These are phyloP conservation scores for Melanerpes formicivorus DNA, from an alignment of 2,113 vertebrate species.

Conservation along the genomic window DNA sequence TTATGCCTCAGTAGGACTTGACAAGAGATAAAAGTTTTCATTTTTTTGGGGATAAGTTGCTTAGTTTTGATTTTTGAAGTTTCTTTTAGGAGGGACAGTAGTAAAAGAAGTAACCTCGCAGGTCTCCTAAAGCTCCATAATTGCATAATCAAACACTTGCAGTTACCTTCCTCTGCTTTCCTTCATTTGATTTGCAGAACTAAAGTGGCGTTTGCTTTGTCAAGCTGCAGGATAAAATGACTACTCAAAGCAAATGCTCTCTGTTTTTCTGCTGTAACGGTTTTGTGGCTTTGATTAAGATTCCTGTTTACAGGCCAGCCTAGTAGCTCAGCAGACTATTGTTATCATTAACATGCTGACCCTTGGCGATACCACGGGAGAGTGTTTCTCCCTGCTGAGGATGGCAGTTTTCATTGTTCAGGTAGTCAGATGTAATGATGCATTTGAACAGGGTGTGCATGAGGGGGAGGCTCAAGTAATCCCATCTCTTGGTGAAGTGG, in stretches of 20 bases:
- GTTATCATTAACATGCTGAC: constrained; percentile 65
- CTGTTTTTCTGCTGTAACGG: constrained; percentile 21
- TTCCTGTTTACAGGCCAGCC: constrained; percentile 63
- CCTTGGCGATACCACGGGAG: constrained; percentile 47
- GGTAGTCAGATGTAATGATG: constrained; percentile 51
- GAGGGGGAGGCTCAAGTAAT: constrained; percentile 49
- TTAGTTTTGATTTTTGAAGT: background rate
- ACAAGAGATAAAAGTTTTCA: constrained; percentile 11
- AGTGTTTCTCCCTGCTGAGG: constrained; percentile 63
- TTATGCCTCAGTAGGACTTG: background rate
- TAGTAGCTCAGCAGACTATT: constrained; percentile 65
- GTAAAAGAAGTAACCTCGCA: background rate
- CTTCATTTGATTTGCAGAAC: constrained; percentile 20
- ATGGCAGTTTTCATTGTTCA: constrained; percentile 70
- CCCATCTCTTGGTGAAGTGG: background rate
- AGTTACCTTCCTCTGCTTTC: background rate
- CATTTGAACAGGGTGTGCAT: background rate
- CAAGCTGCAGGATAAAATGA: background rate
- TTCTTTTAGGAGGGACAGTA: background rate
- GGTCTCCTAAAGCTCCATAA: background rate
- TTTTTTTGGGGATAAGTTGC: background rate
- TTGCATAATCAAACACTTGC: background rate
- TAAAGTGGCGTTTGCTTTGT: constrained; percentile 11
- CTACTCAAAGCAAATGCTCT: constrained; percentile 27
- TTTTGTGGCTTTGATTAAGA: constrained; percentile 57